Conservation (phyloP, 2,113 vertebrate species). For the Calyptommatus sinebrachiatus region DNA sequence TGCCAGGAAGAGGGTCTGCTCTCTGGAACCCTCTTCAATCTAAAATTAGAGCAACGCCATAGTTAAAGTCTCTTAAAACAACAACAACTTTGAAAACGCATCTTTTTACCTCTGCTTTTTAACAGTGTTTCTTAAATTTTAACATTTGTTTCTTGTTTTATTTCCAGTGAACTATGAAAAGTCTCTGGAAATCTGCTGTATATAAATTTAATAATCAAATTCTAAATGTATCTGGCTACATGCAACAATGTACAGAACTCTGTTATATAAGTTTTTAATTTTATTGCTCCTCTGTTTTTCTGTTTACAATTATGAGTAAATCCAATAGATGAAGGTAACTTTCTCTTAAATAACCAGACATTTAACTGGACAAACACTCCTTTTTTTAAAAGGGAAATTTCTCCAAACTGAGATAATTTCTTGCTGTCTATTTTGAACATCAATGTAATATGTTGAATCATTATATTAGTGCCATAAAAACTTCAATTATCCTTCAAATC, state of each 20-base stretch:
- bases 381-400: not conserved
- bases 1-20: no score
- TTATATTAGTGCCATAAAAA: not conserved
- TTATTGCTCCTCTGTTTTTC: not conserved
- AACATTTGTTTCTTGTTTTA: no score
- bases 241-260: not conserved
- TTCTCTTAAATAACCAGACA: not conserved
- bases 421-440: not conserved
- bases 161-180: no score
- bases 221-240: not conserved
- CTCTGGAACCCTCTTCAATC: no score
- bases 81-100: no score
- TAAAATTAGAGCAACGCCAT: no score
- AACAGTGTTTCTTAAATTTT: no score
- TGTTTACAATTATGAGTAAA: not conserved
- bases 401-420: not conserved
- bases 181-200: no score
- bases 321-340: not conserved
- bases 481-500: not conserved
- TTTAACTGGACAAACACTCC: not conserved
- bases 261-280: not conserved
- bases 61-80: no score
- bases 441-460: not conserved
- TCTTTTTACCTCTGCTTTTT: no score
- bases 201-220: not conserved